These are phyloP conservation scores for Aplodontia rufa DNA, from an alignment of 2,113 vertebrate genomes.

Conservation along the genomic window DNA sequence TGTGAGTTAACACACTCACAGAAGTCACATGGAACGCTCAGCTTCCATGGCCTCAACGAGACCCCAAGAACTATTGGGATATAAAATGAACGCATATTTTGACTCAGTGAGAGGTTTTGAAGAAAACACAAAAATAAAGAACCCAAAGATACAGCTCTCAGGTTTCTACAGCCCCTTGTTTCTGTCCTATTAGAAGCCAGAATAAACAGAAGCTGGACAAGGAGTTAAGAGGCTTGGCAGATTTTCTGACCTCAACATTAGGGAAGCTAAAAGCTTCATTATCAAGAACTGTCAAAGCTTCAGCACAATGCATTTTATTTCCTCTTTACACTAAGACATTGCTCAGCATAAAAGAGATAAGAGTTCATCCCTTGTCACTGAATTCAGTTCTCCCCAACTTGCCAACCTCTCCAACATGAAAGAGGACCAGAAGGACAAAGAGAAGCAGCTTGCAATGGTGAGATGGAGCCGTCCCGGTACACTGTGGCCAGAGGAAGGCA, in stretches of 20 bases:
- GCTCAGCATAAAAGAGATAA: slow-evolving; percentile 60
- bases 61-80: not conserved
- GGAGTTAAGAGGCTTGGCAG: slow-evolving; percentile 50
- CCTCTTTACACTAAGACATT: slow-evolving; percentile 60
- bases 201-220: slow-evolving; percentile 44
- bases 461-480: not conserved
- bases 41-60: not conserved
- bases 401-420: not conserved
- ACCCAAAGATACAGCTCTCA: not conserved
- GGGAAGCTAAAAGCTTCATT: slow-evolving; percentile 62
- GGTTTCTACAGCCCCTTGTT: slow-evolving; percentile 51
- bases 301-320: slow-evolving; percentile 70
- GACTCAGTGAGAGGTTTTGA: not conserved
- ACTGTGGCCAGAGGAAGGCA: not conserved
- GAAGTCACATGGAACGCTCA: not conserved
- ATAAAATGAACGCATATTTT: not conserved
- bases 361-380: slow-evolving; percentile 36
- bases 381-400: not conserved
- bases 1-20: not conserved
- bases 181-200: slow-evolving; percentile 65
- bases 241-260: slow-evolving; percentile 52
- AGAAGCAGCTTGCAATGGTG: not conserved
- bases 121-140: not conserved
- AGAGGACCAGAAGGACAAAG: not conserved
- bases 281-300: slow-evolving; percentile 51